A percentile compares a stretch with the other conserved stretches of the same genome.
Evolutionary conservation across 2,888 invertebrate genomes (phyloP).

Genomic region (Clitarchus hookeri): DNA sequence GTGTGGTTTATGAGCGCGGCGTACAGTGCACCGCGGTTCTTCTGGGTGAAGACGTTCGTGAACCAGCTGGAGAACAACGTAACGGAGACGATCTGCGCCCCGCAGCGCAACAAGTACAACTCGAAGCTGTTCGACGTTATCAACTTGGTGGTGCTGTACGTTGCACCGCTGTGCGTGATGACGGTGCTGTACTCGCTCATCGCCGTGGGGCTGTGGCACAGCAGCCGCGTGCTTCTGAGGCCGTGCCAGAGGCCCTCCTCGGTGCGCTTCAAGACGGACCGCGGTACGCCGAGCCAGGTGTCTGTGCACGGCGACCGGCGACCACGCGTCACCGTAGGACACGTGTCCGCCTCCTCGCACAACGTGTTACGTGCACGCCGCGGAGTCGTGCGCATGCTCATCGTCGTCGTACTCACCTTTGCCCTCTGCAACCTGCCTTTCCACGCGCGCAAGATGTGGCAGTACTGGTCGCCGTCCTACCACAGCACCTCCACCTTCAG

Average conservation of each 20-base stretch:
- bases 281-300: conserved; percentile 4
- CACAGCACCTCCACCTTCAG: conserved; percentile 75
- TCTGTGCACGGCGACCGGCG: background rate
- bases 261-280: conserved; percentile 11
- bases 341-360: conserved; percentile 60
- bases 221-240: conserved; percentile 44
- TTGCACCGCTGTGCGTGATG: conserved; percentile 80
- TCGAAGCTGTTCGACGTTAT: conserved; percentile 78
- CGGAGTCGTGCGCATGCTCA: conserved; percentile 86
- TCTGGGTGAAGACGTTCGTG: conserved; percentile 78
- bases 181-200: conserved; percentile 78
- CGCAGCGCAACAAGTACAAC: conserved; percentile 76
- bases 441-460: conserved; percentile 87
- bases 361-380: conserved; percentile 79
- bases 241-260: conserved; percentile 10
- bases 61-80: conserved; percentile 63
- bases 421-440: conserved; percentile 88
- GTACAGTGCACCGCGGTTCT: conserved; percentile 82
- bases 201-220: conserved; percentile 77
- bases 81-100: conserved; percentile 72
- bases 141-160: conserved; percentile 81
- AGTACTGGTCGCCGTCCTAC: conserved; percentile 75
- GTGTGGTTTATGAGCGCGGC: conserved; percentile 83
- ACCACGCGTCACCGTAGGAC: background rate
- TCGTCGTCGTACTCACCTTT: conserved; percentile 86